Percentiles rank a stretch among this genome's conserved stretches.
Evolutionary conservation across 1,140 invertebrate genomes (phyloP).

Genomic region (Panagrolaimus sp.): DNA sequence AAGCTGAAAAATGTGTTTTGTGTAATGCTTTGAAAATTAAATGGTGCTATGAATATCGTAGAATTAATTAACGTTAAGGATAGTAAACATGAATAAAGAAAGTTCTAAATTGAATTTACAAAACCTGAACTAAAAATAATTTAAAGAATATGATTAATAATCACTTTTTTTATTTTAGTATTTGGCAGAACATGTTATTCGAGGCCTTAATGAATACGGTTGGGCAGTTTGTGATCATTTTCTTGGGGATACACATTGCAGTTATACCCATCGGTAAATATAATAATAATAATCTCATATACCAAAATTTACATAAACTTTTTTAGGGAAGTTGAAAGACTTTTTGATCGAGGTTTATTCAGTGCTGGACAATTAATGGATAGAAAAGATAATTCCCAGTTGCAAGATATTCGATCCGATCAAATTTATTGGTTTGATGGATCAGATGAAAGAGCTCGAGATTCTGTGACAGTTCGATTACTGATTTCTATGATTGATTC

Average conservation of each 20-base stretch:
- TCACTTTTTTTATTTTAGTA: too few species aligned
- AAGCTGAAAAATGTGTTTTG: too few species aligned
- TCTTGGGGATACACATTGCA: slow-evolving; percentile 39
- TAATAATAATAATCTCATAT: background rate
- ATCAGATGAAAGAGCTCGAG: slow-evolving; percentile 21
- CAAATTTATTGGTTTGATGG: slow-evolving; percentile 43
- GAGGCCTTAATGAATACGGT: slow-evolving; percentile 40
- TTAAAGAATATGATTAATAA: too few species aligned
- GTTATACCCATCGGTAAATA: slow-evolving; percentile 30
- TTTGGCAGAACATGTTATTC: slow-evolving; percentile 45
- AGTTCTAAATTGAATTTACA: too few species aligned
- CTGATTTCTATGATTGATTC: slow-evolving; percentile 50
- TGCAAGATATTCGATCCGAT: slow-evolving; percentile 36
- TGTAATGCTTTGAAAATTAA: too few species aligned
- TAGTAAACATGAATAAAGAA: too few species aligned
- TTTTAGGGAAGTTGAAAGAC: slow-evolving; percentile 32
- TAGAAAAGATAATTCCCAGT: slow-evolving; percentile 17
- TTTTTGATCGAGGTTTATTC: slow-evolving; percentile 40
- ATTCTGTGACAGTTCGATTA: slow-evolving; percentile 38
- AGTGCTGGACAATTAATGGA: slow-evolving; percentile 33
- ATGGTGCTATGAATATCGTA: too few species aligned
- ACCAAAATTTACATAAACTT: background rate
- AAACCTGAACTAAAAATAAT: too few species aligned
- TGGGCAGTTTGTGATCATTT: slow-evolving; percentile 49
- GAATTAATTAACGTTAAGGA: too few species aligned